Base-by-base conservation (phyloP, 92 coral and sea anemone species). In the Heliopora coerulea region DNA sequence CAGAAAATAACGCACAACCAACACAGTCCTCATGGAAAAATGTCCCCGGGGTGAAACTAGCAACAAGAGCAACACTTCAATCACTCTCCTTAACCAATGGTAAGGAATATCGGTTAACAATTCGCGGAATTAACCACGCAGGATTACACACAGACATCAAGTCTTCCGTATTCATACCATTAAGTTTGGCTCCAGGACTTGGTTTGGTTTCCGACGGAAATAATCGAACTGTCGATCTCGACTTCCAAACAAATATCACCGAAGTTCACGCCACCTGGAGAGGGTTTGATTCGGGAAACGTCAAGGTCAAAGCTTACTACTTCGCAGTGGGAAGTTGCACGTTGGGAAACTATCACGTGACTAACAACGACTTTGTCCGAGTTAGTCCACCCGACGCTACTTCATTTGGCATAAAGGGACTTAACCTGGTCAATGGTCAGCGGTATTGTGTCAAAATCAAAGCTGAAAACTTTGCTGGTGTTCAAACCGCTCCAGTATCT, bases 311-410 rank as follows among this genome's bases (percentile, higher is more conserved):
- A 60, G 95, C 88, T 73, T 93, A 89, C 81, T 86, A 85, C 74
- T 87, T 68, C 62, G 98, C 98, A 17, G 91, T 88, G 21, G 98
- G 98, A 14, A 90, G 96, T 60, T 93, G 98, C 46, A 52, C 84
- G 46, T 49, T 27, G 37, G 96, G 90, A 14, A 93, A 93, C 73
- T 93, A 93, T 65, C 96, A 93, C 78, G 85, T 93, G 67, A 93
- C 98, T 0, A 80, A 66, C 48, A 89, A 93, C 48, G 69, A 57
- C 14, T 93, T 93, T 56, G n/a, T 89, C 26, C 79, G 78, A 19
- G 80, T 83, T 1, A 23, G 54, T 3, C 98, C 98, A 48, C 78
- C 98, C 0, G 61, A 52, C n/a, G 74, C 93, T 30, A 89, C 88
- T 15, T 83, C 96, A 3, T 82, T 89, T 56, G 49, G 37, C 9